Conservation (phyloP, 1,140 invertebrate genomes). For the Eupeodes corollae region DNA sequence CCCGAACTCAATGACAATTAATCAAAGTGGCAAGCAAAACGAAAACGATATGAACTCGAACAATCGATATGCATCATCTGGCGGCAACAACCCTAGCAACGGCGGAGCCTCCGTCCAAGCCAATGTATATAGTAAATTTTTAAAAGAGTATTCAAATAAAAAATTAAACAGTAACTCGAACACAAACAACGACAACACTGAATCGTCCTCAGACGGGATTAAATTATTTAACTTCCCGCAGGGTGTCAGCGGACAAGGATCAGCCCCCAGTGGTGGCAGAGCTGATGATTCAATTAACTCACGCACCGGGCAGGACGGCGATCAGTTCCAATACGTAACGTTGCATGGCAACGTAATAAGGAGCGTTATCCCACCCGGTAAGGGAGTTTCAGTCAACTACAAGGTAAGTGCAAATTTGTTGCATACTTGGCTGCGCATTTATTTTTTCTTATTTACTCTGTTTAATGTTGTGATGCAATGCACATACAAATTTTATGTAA, state of each 20-base stretch:
- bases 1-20: background rate
- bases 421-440: too few relatives aligned
- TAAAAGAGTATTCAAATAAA: conserved; percentile 33
- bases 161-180: conserved; percentile 7
- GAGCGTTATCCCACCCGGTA: conserved; percentile 34
- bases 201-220: background rate
- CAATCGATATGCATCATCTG: conserved; percentile 4
- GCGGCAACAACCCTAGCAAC: background rate
- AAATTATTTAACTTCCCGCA: too few relatives aligned
- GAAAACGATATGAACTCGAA: conserved; percentile 11
- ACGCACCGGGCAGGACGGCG: conserved; percentile 1
- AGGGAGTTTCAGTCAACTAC: conserved; percentile 24
- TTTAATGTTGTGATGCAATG: background rate
- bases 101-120: conserved; percentile 26
- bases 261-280: too few relatives aligned
- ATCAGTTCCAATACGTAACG: conserved; percentile 34
- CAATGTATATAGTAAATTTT: conserved; percentile 31
- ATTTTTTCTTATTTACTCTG: too few relatives aligned
- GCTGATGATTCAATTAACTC: too few relatives aligned
- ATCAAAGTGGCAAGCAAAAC: conserved; percentile 3
- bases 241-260: too few relatives aligned
- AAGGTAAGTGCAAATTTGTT: conserved; percentile 20
- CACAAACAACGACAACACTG: conserved; percentile 14
- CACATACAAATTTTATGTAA: background rate
- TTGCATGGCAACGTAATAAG: conserved; percentile 34